phyloP scores from a whole-genome alignment of 1,140 invertebrate species.

The Bombus turneri region DNA sequence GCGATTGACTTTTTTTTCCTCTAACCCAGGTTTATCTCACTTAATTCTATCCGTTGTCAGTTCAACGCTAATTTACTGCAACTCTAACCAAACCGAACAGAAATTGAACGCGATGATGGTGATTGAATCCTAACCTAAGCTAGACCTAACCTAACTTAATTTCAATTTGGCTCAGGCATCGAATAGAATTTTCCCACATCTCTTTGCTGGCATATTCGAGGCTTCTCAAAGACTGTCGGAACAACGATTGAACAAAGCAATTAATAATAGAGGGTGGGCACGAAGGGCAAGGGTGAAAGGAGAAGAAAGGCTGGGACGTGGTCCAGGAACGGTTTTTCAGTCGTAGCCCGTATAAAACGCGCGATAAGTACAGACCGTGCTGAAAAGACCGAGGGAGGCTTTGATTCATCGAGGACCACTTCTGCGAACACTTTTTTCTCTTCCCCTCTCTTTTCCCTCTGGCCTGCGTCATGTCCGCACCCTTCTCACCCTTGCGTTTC shows the following conservation, averaged over 20 bases:
- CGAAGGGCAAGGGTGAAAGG: not conserved
- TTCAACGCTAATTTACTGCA: not conserved
- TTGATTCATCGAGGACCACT: slow-evolving; percentile 68
- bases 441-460: slow-evolving; percentile 16
- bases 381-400: slow-evolving; percentile 44
- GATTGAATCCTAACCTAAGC: not conserved
- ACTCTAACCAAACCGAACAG: no score
- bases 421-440: slow-evolving; percentile 46
- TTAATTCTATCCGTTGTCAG: not conserved
- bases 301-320: slow-evolving; percentile 2
- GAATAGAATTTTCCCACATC: not conserved
- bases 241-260: slow-evolving; percentile 3
- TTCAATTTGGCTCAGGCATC: not conserved
- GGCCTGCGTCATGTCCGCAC: slow-evolving; percentile 43
- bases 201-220: not conserved
- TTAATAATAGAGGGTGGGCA: not conserved
- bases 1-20: not conserved
- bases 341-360: slow-evolving; percentile 30
- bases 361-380: slow-evolving; percentile 46
- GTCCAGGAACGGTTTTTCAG: slow-evolving; percentile 41
- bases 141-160: not conserved
- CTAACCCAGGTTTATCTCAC: no score
- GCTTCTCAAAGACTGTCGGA: not conserved
- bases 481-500: not conserved
- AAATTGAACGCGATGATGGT: not conserved